A percentile compares a stretch with the other conserved stretches of the same genome.
phyloP scores from a whole-genome alignment of 1,140 invertebrate genomes.

The Neodiprion lecontei region DNA sequence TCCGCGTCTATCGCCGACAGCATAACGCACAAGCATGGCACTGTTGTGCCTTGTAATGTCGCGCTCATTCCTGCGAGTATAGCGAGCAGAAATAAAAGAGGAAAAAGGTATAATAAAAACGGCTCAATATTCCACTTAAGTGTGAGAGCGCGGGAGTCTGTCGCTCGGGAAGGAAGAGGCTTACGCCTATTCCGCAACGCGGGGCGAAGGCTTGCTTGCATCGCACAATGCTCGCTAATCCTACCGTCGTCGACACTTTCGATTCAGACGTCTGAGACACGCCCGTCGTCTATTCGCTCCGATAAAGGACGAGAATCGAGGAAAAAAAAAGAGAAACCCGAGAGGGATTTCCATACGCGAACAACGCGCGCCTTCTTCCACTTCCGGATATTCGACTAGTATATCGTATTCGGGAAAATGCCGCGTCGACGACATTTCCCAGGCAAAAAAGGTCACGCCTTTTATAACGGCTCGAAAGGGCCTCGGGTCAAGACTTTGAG shows the following conservation, averaged over 20 bases:
- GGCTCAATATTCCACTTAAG: constrained; percentile 5
- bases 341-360: too few species aligned
- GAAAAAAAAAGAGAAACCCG: too few species aligned
- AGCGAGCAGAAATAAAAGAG: background rate
- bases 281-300: background rate
- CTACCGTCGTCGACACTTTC: constrained; percentile 1
- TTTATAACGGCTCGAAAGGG: too few species aligned
- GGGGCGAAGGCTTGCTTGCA: background rate
- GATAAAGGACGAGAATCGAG: too few species aligned
- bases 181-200: background rate
- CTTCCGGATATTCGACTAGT: too few species aligned
- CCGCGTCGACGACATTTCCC: too few species aligned
- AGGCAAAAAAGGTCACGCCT: too few species aligned
- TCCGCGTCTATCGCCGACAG: background rate
- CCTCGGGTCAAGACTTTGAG: too few species aligned
- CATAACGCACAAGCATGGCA: too few species aligned
- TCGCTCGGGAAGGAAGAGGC: background rate
- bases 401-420: too few species aligned
- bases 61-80: background rate
- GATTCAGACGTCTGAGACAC: background rate
- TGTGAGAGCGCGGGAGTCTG: background rate
- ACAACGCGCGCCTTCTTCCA: too few species aligned
- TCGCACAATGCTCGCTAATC: constrained; percentile 4
- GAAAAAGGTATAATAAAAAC: background rate
- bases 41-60: too few species aligned